Percentiles rank a stretch among this genome's conserved stretches.
Evolutionary conservation across 2,113 vertebrate genomes (phyloP).

Genomic region (Actenoides hombroni): DNA sequence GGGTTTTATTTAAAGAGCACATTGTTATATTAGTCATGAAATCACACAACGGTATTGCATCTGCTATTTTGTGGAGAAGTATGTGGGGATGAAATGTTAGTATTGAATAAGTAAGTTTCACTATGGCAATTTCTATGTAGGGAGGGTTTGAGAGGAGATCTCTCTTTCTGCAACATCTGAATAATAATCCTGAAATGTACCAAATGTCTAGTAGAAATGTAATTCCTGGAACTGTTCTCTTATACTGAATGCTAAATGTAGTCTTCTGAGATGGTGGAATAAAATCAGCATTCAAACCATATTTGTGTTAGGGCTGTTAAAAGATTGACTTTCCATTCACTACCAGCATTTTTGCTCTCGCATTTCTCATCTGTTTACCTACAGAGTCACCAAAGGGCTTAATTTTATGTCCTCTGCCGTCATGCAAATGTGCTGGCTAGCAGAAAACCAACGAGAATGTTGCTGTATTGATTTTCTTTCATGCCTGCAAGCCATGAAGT

Average conservation of each 20-base stretch:
- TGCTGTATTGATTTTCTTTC: slow-evolving; percentile 41
- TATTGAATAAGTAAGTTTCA: not conserved
- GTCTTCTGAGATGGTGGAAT: not conserved
- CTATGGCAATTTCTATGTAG: not conserved
- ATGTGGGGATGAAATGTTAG: not conserved
- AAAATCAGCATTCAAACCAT: slow-evolving; percentile 15
- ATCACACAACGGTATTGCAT: not conserved
- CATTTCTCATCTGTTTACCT: slow-evolving; percentile 20
- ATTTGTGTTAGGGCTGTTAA: not conserved
- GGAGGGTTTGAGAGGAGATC: not conserved
- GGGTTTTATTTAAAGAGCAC: not conserved
- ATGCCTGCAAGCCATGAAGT: slow-evolving; percentile 38
- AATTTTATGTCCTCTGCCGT: not conserved
- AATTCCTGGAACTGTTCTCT: not conserved
- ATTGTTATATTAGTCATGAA: not conserved
- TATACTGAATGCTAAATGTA: not conserved
- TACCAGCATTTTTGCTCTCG: not conserved
- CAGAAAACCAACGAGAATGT: not conserved
- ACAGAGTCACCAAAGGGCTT: not conserved
- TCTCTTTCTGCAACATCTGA: slow-evolving; percentile 39
- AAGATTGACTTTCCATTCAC: slow-evolving; percentile 1
- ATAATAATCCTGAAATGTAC: slow-evolving; percentile 12
- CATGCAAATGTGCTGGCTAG: not conserved
- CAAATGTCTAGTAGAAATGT: not conserved
- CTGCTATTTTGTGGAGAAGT: not conserved